These are phyloP conservation scores for Eupeodes corollae DNA, from an alignment of 1,140 invertebrate species.

Conservation along the genomic window DNA sequence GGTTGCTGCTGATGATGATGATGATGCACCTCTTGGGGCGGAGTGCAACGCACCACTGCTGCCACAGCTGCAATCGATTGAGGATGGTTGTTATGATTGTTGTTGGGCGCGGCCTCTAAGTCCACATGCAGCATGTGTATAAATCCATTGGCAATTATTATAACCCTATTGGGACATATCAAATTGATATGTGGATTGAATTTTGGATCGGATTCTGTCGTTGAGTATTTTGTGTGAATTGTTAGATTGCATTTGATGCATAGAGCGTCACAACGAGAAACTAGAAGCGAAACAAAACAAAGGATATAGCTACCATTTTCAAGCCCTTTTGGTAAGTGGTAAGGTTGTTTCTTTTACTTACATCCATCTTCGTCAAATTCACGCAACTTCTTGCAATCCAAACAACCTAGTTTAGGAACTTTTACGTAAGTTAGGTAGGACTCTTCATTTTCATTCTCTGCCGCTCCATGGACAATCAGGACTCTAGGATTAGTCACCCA, in stretches of 20 bases:
- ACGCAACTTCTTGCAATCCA: conserved; percentile 32
- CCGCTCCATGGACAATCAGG: conserved; percentile 43
- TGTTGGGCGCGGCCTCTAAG: conserved; percentile 11
- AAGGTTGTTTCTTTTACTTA: conserved; percentile 10
- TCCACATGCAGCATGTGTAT: conserved; percentile 35
- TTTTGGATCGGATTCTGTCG: conserved; percentile 28
- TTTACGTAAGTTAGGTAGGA: conserved; percentile 35
- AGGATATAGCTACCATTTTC: neutral
- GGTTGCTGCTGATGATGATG: conserved; percentile 2
- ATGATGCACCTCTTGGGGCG: conserved; percentile 2
- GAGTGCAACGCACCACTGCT: conserved; percentile 10
- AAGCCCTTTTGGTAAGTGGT: neutral
- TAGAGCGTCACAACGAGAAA: conserved; percentile 28
- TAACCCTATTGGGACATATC: conserved; percentile 30
- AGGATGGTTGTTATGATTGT: neutral
- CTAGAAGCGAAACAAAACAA: conserved; percentile 16
- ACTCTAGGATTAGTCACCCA: conserved; percentile 46
- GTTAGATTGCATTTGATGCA: conserved; percentile 35
- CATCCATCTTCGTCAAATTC: conserved; percentile 24
- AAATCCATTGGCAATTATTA: conserved; percentile 34
- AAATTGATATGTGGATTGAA: conserved; percentile 32
- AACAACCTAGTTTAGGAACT: conserved; percentile 37
- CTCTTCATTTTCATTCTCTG: conserved; percentile 33
- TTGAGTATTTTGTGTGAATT: conserved; percentile 36
- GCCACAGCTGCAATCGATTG: conserved; percentile 7